Base-by-base conservation (phyloP, 1,140 invertebrate genomes). In the Drosophila neocordata region DNA sequence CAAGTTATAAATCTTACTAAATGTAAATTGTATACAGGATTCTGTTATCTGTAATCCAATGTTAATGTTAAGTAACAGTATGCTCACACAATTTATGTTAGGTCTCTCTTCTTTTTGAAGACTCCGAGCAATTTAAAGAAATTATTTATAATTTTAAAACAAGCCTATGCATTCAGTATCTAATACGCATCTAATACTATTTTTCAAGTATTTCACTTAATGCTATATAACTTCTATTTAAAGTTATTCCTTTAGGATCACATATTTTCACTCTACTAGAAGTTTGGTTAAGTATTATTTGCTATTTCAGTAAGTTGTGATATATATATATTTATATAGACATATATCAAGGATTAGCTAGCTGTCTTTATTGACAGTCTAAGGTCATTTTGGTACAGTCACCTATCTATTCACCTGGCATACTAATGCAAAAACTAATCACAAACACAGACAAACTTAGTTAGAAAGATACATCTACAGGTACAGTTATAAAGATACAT, bases 381-480 rank as follows among this genome's bases (percentile, higher is more conserved):
- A 71, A 75, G 72, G 72, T 75, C 72, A 68, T 58, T 61, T 35
- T n/a, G 71, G 71, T 35, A 56, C 53, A 74, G 72, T 74, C 72
- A 73, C 72, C 72, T 73, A 73, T 34, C 53, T 15, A 48, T 48
- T 48, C 41, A 34, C 53, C 71, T 73, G 71, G 71, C 71, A 73
- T 73, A 73, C 73, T 73, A 73, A 73, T 73, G 71, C 70, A 53
- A 63, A 65, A 44, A 44, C 60, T 62, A 62, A 22, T 48, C 22
- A 52, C 31, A 53, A 7, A 51, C 35, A 48, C 55, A 57, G 7
- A 31, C 27, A 31, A 31, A 31, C 27, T 31, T 31, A 4, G 27
- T 7, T 31, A 31, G 4, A 31, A 6, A 31, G 27, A 31, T 31
- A 31, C 1, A 31, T 31, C 4, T 31, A 31, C 13, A 44, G 11